Evolutionary conservation across 2,113 vertebrate genomes (phyloP), one percentile per base, ranked within the genome.

Genomic region (Dasypus novemcinctus): DNA sequence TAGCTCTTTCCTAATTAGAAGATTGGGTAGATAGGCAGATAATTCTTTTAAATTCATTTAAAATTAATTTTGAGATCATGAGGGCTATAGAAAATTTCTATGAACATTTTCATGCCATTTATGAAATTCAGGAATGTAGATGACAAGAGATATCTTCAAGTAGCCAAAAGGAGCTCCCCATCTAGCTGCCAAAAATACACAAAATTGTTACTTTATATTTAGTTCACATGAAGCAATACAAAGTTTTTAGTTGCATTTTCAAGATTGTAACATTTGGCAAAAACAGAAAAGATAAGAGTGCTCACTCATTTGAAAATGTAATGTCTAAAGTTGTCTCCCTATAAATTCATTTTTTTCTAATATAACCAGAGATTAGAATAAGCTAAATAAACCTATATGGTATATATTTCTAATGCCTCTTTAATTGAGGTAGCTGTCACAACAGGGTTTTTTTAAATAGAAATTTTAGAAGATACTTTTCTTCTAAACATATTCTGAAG

Each of bases 221-320:
- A 87, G 23, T 29, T 64, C 23, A 80, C 11, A n/a, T 85, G 27
- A 96, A 85, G 29, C 10, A 93, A 75, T 54, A 78, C 5, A 66
- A 85, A 64, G 29, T 7, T 23, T 49, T 29, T n/a, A 38, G 43
- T 23, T 94, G 1, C n/a, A 71, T 87, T 88, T 89, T 43, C 14
- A 86, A 88, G 7, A 71, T 66, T 33, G 81, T 43, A 76, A 63
- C 41, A 81, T 85, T 88, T 87, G 52, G 12, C 43, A 85, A 69
- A 91, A 2, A 25, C 75, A 72, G 27, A 20, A 57, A 41, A 63
- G 33, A 79, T 87, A 92, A 83, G 84, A 59, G 27, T 23, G 46
- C 85, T 74, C 12, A 21, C n/a, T 91, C 41, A 74, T 87, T 82
- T 92, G 68, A 95, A 88, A 95, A 89, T 57, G 12, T 89, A 46